Percentiles rank a stretch among this genome's conserved stretches.
Conservation (phyloP, 2,888 invertebrate species). For the Caenorhabditis parvicauda region DNA sequence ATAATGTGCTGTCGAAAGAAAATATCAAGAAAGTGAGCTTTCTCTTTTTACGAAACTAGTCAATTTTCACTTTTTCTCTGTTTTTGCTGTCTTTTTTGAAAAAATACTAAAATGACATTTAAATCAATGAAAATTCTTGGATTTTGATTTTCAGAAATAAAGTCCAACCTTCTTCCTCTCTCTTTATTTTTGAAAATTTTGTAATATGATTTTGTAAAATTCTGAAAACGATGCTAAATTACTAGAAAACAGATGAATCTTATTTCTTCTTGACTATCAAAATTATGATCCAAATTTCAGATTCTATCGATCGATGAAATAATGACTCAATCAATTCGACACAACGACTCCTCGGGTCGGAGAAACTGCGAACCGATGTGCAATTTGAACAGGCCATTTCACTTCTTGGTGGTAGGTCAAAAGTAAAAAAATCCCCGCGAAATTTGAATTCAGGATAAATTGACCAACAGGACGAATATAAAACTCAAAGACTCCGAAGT, state of each 20-base stretch:
- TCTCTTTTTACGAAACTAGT: not conserved
- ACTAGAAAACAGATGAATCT: no score
- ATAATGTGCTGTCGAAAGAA: slow-evolving; percentile 34
- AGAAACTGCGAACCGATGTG: slow-evolving; percentile 53
- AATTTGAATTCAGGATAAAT: not conserved
- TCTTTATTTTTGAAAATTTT: no score
- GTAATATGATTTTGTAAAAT: no score
- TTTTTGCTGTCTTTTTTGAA: no score
- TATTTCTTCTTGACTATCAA: no score
- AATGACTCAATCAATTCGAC: slow-evolving; percentile 15
- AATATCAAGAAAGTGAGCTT: slow-evolving; percentile 30
- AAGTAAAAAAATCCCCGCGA: not conserved
- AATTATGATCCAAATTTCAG: no score
- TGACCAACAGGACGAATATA: slow-evolving; percentile 10
- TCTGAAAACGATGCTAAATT: no score
- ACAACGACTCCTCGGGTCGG: slow-evolving; percentile 28
- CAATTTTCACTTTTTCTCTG: no score
- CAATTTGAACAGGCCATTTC: slow-evolving; percentile 52
- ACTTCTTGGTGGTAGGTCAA: slow-evolving; percentile 45
- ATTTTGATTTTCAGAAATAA: no score
- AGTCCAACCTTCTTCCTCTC: no score
- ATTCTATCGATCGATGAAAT: slow-evolving; percentile 28
- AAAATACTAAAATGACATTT: no score
- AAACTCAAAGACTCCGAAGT: slow-evolving; percentile 11
- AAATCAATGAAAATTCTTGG: no score